Base-by-base conservation (phyloP, 2,113 vertebrate species). In the Coryphaenoides rupestris region DNA sequence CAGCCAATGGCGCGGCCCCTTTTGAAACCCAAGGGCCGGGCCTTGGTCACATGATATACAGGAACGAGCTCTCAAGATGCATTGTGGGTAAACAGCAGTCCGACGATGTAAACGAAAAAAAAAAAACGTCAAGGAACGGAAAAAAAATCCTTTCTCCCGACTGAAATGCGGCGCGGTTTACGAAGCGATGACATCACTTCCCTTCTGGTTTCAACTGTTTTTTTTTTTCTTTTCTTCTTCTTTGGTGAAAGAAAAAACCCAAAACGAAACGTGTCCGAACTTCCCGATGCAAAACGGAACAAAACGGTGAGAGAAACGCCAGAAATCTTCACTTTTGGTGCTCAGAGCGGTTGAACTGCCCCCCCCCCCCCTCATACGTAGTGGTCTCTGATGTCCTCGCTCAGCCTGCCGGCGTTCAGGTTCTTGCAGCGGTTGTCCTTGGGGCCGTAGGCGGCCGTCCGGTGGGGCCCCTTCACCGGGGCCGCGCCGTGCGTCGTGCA, bases 381-480 rank as follows among this genome's bases (percentile, higher is more conserved):
- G 56, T 92, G 91, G 84, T 95, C 93, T 89, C 84, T 92, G 75
- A 89, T 72, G 66, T 89, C 91, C 70, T 90, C 83, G 68, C 87
- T 68, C 78, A 80, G 82, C 62, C 83, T 86, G 66, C 85, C 89
- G 68, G 91, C 87, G 24, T 90, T 91, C 77, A 88, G 75, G 88
- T 93, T 93, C 91, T 96, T 92, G 28, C 89, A 91, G 9, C 93
- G 92, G 91, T 98, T 98, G 92, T 98, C 95, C 86, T 95, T 93
- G 79, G 93, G 92, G 87, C 90, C 90, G 84, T 85, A 89, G 0
- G 81, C 79, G 0, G 81, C 79, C 54, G 90, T 93, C 92, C 93
- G 92, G 78, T 87, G 89, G 40, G 92, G 91, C 62, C 89, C 90
- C 78, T 92, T 92, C 72, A 91, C 82, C 33, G 33, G 0, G 91